Conservation (phyloP, 2,113 vertebrate genomes). For the Castor canadensis region DNA sequence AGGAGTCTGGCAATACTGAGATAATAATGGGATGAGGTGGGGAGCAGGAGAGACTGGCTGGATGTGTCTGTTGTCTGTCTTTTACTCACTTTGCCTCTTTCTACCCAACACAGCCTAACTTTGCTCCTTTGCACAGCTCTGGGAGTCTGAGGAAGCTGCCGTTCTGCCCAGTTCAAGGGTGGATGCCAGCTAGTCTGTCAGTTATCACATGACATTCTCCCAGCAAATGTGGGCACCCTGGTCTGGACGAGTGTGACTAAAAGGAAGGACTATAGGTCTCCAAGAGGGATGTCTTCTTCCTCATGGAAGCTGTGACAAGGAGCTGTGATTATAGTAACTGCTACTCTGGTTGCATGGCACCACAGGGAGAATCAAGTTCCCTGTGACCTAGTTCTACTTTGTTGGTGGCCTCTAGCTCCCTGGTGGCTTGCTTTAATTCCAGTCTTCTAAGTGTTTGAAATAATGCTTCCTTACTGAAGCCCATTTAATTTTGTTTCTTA, state of each 20-base stretch:
- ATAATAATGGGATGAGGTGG: fast-evolving
- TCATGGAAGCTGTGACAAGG: not conserved
- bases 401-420: not conserved
- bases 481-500: not conserved
- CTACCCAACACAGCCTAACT: not conserved
- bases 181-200: not conserved
- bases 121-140: not conserved
- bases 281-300: not conserved
- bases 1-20: not conserved
- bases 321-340: not conserved
- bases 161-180: not conserved
- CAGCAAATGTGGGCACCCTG: not conserved
- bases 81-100: not conserved
- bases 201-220: not conserved
- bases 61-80: not conserved
- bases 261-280: not conserved
- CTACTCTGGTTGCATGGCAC: not conserved
- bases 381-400: not conserved
- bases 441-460: slow-evolving; percentile 6
- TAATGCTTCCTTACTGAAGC: not conserved
- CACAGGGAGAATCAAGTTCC: not conserved
- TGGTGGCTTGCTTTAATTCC: not conserved
- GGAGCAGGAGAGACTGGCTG: not conserved
- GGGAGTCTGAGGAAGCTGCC: not conserved
- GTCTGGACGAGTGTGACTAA: not conserved